Evolutionary conservation across 2,888 invertebrate species (phyloP), one percentile per base, ranked within the genome.

Genomic region (Mythimna vitellina): DNA sequence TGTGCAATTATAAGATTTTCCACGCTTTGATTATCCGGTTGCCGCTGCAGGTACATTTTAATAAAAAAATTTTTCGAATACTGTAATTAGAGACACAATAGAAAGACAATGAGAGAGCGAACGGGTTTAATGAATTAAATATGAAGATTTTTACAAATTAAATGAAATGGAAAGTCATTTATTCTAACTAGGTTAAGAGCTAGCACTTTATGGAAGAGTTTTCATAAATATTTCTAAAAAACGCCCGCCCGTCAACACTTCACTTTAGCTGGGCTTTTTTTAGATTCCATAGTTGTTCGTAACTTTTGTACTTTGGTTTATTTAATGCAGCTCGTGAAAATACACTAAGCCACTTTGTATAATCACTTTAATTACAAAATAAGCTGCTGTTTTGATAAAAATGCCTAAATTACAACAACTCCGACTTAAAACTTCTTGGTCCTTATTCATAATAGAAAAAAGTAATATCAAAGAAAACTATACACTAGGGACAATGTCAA

Each of bases 1-100:
- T 35, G 20, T 51, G 56, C 10, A 70, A 80, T 83, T 80, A 73
- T 35, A 57, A 51, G 57, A 67, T 74, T 64, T 57, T 70, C 49
- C 14, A 35, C 22, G 22, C 17, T 46, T 32, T 54, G 38, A 46
- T 62, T 67, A 56, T 67, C 57, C 69, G 65, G 63, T 65, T 70
- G 22, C 65, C 10, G 22, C 9, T 3, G 42, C 60, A n/a, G 12
- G 14, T 12, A 25, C 25, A n/a, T n/a, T n/a, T n/a, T n/a, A n/a
- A n/a, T n/a, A n/a, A n/a, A n/a, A n/a, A n/a, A n/a, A n/a, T n/a
- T n/a, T n/a, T n/a, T n/a, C n/a, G n/a, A n/a, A n/a, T n/a, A n/a
- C n/a, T n/a, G n/a, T n/a, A n/a, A n/a, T n/a, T n/a, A n/a, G n/a
- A n/a, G n/a, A n/a, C n/a, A n/a, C n/a, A n/a, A n/a, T n/a, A n/a